Evolutionary conservation across 1,140 invertebrate genomes (phyloP).

Genomic region (Platyscapa corneri): DNA sequence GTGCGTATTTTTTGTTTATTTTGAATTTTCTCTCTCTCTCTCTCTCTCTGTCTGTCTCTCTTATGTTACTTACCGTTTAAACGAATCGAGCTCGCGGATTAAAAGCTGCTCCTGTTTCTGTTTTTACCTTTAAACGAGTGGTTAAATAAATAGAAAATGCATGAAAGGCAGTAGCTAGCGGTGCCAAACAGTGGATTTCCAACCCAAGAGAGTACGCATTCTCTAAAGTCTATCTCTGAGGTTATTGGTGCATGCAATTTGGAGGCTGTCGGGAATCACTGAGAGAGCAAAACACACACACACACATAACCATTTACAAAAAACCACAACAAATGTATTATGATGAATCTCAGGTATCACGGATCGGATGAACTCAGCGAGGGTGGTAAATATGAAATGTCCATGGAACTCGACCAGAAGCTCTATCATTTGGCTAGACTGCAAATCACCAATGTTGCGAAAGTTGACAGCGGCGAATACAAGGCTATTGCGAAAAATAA

Average conservation of each 20-base stretch:
- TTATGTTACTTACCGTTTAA: too few species aligned
- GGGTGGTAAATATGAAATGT: slow-evolving; percentile 84
- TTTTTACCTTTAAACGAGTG: slow-evolving; percentile 1
- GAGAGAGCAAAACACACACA: background rate
- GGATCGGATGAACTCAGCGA: slow-evolving; percentile 86
- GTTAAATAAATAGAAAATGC: slow-evolving; percentile 7
- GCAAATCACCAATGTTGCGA: slow-evolving; percentile 88
- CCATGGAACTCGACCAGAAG: slow-evolving; percentile 88
- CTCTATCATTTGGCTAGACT: slow-evolving; percentile 91
- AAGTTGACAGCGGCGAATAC: slow-evolving; percentile 93
- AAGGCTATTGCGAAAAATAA: slow-evolving; percentile 93
- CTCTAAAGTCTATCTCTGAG: background rate
- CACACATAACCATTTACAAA: background rate
- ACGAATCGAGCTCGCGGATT: too few species aligned
- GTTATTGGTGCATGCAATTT: slow-evolving; percentile 15
- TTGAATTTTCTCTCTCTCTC: too few species aligned
- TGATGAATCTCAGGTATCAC: slow-evolving; percentile 81
- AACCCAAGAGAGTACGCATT: background rate
- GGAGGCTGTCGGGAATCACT: background rate
- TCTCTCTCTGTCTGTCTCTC: too few species aligned
- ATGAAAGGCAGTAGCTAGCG: slow-evolving; percentile 1
- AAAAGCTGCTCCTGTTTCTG: background rate
- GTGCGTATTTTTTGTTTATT: background rate
- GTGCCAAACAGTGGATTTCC: background rate
- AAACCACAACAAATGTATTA: slow-evolving; percentile 23